Percentiles rank a stretch among this genome's conserved stretches.
These are phyloP conservation scores for Parnassius glacialis DNA, from an alignment of 2,888 invertebrate species.

Conservation along the genomic window DNA sequence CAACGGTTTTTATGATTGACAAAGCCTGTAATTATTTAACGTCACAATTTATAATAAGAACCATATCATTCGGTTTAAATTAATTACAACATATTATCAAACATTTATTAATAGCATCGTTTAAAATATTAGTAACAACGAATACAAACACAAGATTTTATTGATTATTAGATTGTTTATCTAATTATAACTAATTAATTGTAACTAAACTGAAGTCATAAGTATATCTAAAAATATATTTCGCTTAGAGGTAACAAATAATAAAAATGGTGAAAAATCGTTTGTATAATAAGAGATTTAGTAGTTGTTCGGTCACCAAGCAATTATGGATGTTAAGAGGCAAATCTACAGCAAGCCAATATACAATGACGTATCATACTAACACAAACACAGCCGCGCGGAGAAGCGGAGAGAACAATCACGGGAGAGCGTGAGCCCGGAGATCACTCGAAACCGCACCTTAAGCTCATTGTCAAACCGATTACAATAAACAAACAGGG, in stretches of 20 bases:
- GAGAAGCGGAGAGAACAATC: conserved; percentile 57
- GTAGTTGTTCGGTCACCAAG: conserved; percentile 70
- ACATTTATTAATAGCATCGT: too few relatives aligned
- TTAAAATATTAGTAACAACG: too few relatives aligned
- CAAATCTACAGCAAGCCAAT: conserved; percentile 77
- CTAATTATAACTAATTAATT: too few relatives aligned
- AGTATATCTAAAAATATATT: too few relatives aligned
- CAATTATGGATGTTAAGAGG: conserved; percentile 77
- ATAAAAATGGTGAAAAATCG: too few relatives aligned
- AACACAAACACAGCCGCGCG: conserved; percentile 72
- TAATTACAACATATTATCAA: not conserved
- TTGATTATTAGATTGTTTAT: too few relatives aligned
- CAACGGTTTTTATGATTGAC: conserved; percentile 33
- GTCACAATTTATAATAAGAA: conserved; percentile 15
- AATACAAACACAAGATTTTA: too few relatives aligned
- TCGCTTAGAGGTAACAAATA: too few relatives aligned
- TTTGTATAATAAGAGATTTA: conserved; percentile 28
- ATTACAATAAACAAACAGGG: conserved; percentile 82
- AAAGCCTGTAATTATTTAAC: conserved; percentile 25
- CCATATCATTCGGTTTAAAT: conserved; percentile 25
- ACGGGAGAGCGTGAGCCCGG: conserved; percentile 62
- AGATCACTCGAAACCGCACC: conserved; percentile 81
- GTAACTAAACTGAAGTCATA: too few relatives aligned
- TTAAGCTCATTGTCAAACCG: conserved; percentile 81
- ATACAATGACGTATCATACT: conserved; percentile 78